Conservation (phyloP, 2,888 invertebrate species). For the Hetaerina titia region DNA sequence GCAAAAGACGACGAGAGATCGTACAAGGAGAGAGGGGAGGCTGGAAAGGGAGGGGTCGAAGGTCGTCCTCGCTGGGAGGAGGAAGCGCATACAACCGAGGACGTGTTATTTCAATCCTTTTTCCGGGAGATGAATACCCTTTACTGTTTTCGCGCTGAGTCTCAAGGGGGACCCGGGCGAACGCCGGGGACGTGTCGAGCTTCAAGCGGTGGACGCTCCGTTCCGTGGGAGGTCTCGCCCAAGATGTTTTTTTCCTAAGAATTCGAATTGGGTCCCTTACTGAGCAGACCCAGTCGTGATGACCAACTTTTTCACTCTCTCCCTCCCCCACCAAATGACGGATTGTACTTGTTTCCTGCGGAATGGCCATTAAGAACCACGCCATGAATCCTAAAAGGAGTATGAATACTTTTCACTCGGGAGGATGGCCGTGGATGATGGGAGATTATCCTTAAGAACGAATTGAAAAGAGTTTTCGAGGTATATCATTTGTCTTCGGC, state of each 20-base stretch:
- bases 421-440: not conserved
- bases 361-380: not conserved
- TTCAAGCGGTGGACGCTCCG: not conserved
- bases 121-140: not conserved
- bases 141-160: slow-evolving; percentile 1
- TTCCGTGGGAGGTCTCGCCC: not conserved
- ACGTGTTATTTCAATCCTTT: slow-evolving; percentile 32
- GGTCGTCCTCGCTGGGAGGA: not conserved
- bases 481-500: not conserved
- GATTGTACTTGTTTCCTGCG: not conserved
- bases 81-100: not conserved
- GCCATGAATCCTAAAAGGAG: not conserved
- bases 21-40: not conserved
- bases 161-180: not conserved
- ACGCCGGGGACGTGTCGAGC: not conserved
- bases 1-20: not conserved
- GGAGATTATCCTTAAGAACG: not conserved
- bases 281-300: not conserved
- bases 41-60: not conserved
- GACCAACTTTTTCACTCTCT: not conserved
- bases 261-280: not conserved
- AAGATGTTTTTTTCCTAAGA: not conserved
- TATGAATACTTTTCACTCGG: not conserved
- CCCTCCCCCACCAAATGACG: not conserved
- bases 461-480: not conserved